phyloP scores from a whole-genome alignment of 2,113 vertebrate species.

The Aptenodytes patagonicus region DNA sequence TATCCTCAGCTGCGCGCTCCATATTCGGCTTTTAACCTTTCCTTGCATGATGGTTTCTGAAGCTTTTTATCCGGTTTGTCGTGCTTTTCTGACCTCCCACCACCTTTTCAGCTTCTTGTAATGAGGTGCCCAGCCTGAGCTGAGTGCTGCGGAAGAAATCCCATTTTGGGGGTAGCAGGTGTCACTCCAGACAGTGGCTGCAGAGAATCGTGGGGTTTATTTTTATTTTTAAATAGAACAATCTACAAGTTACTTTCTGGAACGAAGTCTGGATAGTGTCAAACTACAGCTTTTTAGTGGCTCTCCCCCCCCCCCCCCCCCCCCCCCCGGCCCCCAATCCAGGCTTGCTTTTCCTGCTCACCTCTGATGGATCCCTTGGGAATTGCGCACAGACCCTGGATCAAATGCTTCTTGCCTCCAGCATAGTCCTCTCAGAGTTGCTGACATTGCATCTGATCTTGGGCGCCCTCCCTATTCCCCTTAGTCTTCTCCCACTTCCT shows the following conservation, averaged over 20 bases:
- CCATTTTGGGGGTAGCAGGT: neutral
- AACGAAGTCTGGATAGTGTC: neutral
- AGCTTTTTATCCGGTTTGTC: neutral
- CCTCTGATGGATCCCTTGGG: neutral
- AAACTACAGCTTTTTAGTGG: neutral
- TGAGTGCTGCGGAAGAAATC: neutral
- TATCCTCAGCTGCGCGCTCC: neutral
- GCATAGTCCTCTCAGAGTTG: neutral
- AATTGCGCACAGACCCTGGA: neutral
- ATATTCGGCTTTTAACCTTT: neutral
- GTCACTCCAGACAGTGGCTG: neutral
- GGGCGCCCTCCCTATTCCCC: neutral
- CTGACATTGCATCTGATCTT: neutral
- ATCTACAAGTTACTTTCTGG: neutral
- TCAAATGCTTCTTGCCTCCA: neutral
- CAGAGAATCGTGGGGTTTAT: rapidly evolving
- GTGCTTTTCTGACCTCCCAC: neutral
- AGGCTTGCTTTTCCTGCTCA: neutral
- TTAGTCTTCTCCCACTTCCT: neutral
- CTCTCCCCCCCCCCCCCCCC: too few species aligned
- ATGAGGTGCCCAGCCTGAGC: neutral
- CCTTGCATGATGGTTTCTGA: neutral
- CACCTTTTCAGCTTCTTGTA: neutral
- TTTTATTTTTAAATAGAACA: neutral
- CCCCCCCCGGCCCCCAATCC: neutral